Base-by-base conservation (phyloP, 2,113 vertebrate genomes). In the Bubalus kerabau region DNA sequence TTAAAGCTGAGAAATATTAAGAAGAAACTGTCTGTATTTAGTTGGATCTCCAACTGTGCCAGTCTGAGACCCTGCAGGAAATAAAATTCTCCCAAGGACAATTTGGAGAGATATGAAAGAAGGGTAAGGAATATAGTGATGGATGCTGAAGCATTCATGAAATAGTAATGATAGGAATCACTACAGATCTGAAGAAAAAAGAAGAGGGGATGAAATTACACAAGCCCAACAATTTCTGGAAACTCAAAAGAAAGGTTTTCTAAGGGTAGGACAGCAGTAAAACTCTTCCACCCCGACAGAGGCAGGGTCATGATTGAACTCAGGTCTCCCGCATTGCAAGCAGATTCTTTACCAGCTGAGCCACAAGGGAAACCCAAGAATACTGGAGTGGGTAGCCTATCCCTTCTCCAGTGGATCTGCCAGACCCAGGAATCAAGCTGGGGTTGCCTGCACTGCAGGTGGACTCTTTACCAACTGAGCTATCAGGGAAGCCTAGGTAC, bases 351-450 rank as follows among this genome's bases (percentile, higher is more conserved):
- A 71, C 67, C 19, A 71, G 67, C n/a, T 71, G n/a, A 40, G 19
- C 5, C n/a, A 71, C 10, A 10, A 64, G n/a, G n/a, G 67, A 71
- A 71, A 71, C 67, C 19, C 19, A 71, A 71, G 67, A 40, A 71
- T 40, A 40, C 64, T 23, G 4, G n/a, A 23, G 19, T 71, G 67
- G n/a, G n/a, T 12, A 36, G n/a, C n/a, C n/a, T 71, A 23, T 23
- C 19, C 2, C n/a, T 71, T 71, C n/a, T 71, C 19, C n/a, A 40
- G n/a, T 0, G 0, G 67, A 40, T 40, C n/a, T 71, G 36, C 10
- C 67, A 71, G n/a, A 23, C 19, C n/a, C 67, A 71, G n/a, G n/a
- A 23, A 23, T 71, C 19, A 40, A 36, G 19, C n/a, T 36, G 10
- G 67, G 67, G n/a, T 21, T 2, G 2, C n/a, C n/a, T 71, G 17